Base-by-base conservation (phyloP, 2,888 invertebrate genomes). In the Geotrupes spiniger region DNA sequence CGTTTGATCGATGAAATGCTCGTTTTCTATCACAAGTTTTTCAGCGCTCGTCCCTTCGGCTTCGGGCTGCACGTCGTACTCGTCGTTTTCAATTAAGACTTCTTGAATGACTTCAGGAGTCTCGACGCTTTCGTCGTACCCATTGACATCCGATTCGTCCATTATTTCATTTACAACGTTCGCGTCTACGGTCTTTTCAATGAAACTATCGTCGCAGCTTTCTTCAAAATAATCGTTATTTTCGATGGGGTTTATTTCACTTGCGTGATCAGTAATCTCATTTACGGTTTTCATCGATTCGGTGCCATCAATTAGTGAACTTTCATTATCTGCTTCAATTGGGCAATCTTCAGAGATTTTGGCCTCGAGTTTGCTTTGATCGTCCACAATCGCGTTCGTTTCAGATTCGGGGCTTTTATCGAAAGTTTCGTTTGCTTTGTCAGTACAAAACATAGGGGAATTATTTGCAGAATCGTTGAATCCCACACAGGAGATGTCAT, bases 61-160 rank as follows among this genome's bases (percentile, higher is more conserved):
- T 21, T 3, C 21, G 6, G 3, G 21, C 3, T 21, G 3, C 6
- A 4, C 21, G 6, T 21, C 21, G 21, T n/a, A n/a, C n/a, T 21
- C 21, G 21, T 4, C 21, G 21, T 21, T 36, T 46, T 52, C 46
- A 6, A 15, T 11, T 27, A 46, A 40, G 15, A 49, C 26, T 41
- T 40, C 42, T 12, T 46, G 38, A n/a, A 49, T 6, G n/a, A 16
- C 36, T 14, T 36, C 15, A 11, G 12, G 14, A 12, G 14, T 12
- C 15, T 36, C 36, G 1, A n/a, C 9, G 15, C 5, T n/a, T 10
- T 14, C 33, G 14, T 4, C 14, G 11, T 6, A 12, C 2, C 14
- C 11, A 36, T 15, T 36, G 2, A 4, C 5, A 16, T 36, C 9
- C n/a, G 14, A 5, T 14, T 11, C 36, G 5, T 36, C 14, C 14